Conservation (phyloP, 2,797 vertebrate species). For the Lacerta bilineata region DNA sequence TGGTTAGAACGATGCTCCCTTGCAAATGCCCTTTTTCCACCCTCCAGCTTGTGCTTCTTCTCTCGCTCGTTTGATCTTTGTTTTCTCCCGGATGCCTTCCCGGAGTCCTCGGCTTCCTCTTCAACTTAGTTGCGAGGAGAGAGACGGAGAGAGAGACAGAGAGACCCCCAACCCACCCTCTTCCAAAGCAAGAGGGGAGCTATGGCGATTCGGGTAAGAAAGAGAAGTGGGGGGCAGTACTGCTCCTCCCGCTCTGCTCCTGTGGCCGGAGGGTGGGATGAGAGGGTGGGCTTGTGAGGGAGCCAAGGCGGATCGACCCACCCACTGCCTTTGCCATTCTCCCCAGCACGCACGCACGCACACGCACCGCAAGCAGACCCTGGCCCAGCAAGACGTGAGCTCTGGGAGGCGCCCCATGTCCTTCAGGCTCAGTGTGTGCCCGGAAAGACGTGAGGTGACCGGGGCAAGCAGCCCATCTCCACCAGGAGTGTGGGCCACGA, state of each 20-base stretch:
- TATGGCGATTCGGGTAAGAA: neutral
- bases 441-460: neutral
- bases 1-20: neutral
- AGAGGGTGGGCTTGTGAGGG: no score
- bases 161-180: neutral
- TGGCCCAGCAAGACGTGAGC: neutral
- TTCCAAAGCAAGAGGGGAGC: neutral
- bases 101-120: neutral
- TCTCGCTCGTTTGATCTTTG: neutral
- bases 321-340: no score
- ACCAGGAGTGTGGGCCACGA: neutral
- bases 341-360: neutral
- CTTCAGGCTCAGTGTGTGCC: neutral
- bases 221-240: neutral
- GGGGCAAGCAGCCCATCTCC: no score
- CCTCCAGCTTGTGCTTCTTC: no score
- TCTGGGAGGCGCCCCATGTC: constrained; percentile 7
- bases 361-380: neutral
- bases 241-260: neutral
- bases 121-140: neutral
- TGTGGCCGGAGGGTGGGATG: neutral
- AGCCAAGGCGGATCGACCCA: neutral
- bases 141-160: neutral
- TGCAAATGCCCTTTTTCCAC: neutral
- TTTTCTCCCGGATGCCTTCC: no score